Evolutionary conservation across 2,113 vertebrate genomes (phyloP).

Genomic region (Rutilus rutilus): DNA sequence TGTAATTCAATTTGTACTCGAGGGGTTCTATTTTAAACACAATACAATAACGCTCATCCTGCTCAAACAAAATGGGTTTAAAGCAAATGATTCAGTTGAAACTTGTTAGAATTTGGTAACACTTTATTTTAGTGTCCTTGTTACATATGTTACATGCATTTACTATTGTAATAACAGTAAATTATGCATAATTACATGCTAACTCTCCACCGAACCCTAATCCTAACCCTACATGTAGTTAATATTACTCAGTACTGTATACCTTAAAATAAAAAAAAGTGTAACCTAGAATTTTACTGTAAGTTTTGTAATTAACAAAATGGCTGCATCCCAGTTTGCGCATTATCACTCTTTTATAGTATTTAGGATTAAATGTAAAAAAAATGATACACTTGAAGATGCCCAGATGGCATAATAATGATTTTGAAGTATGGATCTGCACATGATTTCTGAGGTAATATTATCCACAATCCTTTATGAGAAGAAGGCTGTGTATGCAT

Average conservation of each 20-base stretch:
- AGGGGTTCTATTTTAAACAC: conserved; percentile 30
- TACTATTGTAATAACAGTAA: too few species aligned
- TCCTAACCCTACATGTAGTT: too few species aligned
- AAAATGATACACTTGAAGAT: not conserved
- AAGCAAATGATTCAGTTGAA: not conserved
- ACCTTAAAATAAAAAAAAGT: too few species aligned
- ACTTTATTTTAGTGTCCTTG: too few species aligned
- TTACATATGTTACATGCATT: too few species aligned
- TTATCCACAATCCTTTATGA: not conserved
- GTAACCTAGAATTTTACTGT: too few species aligned
- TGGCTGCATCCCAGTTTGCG: not conserved
- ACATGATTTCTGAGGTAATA: not conserved
- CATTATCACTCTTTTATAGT: not conserved
- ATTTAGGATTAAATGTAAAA: not conserved
- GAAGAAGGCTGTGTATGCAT: not conserved
- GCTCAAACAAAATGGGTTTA: not conserved
- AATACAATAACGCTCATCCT: not conserved
- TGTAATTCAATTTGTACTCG: conserved; percentile 8
- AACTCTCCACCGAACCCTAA: too few species aligned
- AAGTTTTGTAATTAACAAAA: not conserved
- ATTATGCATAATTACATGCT: too few species aligned
- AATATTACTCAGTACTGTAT: too few species aligned
- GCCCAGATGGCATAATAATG: not conserved
- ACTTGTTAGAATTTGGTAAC: not conserved
- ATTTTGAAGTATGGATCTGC: not conserved